phyloP scores from a whole-genome alignment of 2,888 invertebrate genomes.

The Myopa tessellatipennis region DNA sequence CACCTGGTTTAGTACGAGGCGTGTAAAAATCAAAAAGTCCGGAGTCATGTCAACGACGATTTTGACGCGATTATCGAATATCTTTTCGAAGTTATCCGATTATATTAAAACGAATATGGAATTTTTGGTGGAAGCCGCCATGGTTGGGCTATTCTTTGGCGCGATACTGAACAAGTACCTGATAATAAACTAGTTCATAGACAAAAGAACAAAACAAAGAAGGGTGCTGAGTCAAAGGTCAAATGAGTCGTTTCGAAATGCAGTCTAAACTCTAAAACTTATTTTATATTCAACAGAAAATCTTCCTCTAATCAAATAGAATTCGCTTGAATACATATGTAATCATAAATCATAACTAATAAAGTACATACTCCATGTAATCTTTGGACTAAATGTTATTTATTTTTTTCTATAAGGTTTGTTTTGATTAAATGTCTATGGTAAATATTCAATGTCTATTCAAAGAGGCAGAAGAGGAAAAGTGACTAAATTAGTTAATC shows the following conservation, averaged over 20 bases:
- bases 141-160: conserved; percentile 60
- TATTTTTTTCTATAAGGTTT: conserved; percentile 22
- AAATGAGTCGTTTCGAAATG: not conserved
- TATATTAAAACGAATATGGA: conserved; percentile 60
- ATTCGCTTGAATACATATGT: not conserved
- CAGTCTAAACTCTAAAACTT: conserved; percentile 3
- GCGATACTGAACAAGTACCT: conserved; percentile 59
- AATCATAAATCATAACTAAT: not conserved
- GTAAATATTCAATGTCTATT: not conserved
- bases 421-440: conserved; percentile 10
- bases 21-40: no score
- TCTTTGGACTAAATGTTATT: not conserved
- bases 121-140: conserved; percentile 60
- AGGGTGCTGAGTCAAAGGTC: conserved; percentile 38
- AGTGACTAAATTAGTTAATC: conserved; percentile 42
- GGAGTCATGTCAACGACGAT: conserved; percentile 53
- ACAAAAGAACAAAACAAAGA: not conserved
- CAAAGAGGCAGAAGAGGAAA: not conserved
- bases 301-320: conserved; percentile 32
- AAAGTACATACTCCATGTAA: not conserved
- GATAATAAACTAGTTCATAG: conserved; percentile 46
- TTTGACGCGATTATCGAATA: conserved; percentile 50
- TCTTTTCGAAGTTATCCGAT: conserved; percentile 55
- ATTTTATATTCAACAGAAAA: conserved; percentile 9
- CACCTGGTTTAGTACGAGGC: not conserved